Percentiles rank a stretch among this genome's conserved stretches.
Evolutionary conservation across 1,140 invertebrate species (phyloP).

Genomic region (Fragariocoptes setiger): DNA sequence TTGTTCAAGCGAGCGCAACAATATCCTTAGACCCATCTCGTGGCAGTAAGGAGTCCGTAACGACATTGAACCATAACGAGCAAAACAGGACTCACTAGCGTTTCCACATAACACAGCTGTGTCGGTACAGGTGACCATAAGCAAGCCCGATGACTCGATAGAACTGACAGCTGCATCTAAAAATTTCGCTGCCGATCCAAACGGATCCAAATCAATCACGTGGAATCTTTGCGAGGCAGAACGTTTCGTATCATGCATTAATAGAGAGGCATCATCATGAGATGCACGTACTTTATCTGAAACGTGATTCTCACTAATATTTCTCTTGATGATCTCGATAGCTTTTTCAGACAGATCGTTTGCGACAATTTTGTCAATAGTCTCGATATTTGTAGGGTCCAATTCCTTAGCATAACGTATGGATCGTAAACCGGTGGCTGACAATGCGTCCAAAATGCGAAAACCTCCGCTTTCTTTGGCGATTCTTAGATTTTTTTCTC

Average conservation of each 20-base stretch:
- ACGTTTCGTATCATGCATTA: constrained; percentile 19
- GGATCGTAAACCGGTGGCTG: constrained; percentile 72
- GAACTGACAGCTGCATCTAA: constrained; percentile 53
- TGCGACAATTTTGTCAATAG: constrained; percentile 35
- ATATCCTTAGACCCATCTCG: constrained; percentile 75
- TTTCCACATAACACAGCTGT: constrained; percentile 90
- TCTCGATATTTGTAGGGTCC: not conserved
- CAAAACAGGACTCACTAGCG: constrained; percentile 61
- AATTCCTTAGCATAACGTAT: constrained; percentile 77
- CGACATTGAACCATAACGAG: constrained; percentile 73
- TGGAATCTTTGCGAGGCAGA: constrained; percentile 35
- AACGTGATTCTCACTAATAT: constrained; percentile 45
- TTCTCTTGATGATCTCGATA: constrained; percentile 48
- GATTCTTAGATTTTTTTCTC: constrained; percentile 7
- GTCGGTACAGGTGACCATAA: constrained; percentile 90
- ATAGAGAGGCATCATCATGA: constrained; percentile 48
- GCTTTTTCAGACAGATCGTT: constrained; percentile 74
- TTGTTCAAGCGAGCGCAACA: constrained; percentile 56
- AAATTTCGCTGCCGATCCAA: constrained; percentile 73
- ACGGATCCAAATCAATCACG: constrained; percentile 83
- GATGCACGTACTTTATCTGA: constrained; percentile 33
- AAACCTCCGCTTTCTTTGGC: constrained; percentile 3
- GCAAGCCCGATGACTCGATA: constrained; percentile 19
- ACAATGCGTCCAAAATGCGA: constrained; percentile 57
- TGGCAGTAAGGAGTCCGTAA: constrained; percentile 60